A percentile compares a stretch with the other conserved stretches of the same genome.
phyloP scores from a whole-genome alignment of 2,797 vertebrate genomes.

The Chelon auratus region DNA sequence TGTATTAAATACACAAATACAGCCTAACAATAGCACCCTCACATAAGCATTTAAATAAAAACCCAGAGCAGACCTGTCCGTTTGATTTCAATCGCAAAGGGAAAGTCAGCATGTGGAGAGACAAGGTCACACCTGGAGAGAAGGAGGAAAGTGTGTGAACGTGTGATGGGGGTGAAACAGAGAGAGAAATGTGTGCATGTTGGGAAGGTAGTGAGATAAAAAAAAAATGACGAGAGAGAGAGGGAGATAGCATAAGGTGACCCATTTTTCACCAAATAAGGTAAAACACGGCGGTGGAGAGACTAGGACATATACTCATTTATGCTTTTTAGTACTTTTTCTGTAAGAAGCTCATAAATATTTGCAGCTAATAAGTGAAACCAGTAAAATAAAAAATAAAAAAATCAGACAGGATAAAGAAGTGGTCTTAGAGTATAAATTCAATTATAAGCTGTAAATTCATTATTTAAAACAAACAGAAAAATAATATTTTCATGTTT shows the following conservation, averaged over 20 bases:
- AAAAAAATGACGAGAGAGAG: neutral
- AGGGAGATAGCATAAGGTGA: neutral
- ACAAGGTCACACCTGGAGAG: conserved; percentile 48
- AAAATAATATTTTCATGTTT: no score
- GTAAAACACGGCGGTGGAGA: conserved; percentile 39
- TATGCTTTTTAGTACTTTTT: no score
- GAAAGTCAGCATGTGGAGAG: conserved; percentile 36
- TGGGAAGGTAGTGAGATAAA: neutral
- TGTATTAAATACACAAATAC: no score
- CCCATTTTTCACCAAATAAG: conserved; percentile 54
- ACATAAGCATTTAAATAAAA: conserved; percentile 46
- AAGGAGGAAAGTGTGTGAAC: conserved; percentile 4
- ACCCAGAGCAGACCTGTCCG: conserved; percentile 10
- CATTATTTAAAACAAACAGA: no score
- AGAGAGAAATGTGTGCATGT: conserved; percentile 21
- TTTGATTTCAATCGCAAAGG: conserved; percentile 54
- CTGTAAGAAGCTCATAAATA: no score
- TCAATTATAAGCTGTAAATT: no score
- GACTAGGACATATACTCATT: no score
- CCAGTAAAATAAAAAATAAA: no score
- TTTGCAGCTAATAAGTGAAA: no score
- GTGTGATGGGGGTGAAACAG: neutral
- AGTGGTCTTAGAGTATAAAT: no score
- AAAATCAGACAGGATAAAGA: no score
- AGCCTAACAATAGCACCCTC: no score